Evolutionary conservation across 2,888 invertebrate species (phyloP).

Genomic region (Monoplex corrugatus): DNA sequence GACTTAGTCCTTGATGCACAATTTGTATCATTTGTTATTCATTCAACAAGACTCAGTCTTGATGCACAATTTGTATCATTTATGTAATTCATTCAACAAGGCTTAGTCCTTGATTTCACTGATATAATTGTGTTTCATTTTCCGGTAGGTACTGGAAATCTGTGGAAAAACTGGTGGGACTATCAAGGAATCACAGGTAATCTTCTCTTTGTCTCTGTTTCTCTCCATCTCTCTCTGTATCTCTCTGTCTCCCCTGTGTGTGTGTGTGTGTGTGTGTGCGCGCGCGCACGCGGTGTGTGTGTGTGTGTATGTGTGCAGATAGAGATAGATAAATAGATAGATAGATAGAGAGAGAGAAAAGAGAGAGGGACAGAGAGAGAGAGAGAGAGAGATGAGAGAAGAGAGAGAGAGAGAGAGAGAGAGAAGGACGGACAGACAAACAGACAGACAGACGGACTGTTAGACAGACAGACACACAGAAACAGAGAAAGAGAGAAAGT

Average conservation of each 20-base stretch:
- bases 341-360: not conserved
- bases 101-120: not conserved
- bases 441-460: not conserved
- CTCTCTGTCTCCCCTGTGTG: no score
- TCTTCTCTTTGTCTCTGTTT: not conserved
- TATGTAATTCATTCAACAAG: not conserved
- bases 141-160: not conserved
- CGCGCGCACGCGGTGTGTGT: not conserved
- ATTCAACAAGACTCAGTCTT: not conserved
- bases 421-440: constrained; percentile 1
- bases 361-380: not conserved
- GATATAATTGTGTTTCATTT: not conserved
- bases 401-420: not conserved
- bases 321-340: not conserved
- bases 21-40: not conserved
- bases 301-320: not conserved
- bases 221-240: no score
- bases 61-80: not conserved
- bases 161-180: constrained; percentile 25
- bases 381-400: not conserved
- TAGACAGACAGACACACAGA: not conserved
- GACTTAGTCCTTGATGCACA: no score
- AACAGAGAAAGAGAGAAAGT: not conserved
- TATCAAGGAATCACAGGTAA: constrained; percentile 23
- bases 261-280: no score